Evolutionary conservation across 64 coral and sea anemone genomes (phyloP), one percentile per base, ranked within the genome.

Genomic region (Trachythela sp.): DNA sequence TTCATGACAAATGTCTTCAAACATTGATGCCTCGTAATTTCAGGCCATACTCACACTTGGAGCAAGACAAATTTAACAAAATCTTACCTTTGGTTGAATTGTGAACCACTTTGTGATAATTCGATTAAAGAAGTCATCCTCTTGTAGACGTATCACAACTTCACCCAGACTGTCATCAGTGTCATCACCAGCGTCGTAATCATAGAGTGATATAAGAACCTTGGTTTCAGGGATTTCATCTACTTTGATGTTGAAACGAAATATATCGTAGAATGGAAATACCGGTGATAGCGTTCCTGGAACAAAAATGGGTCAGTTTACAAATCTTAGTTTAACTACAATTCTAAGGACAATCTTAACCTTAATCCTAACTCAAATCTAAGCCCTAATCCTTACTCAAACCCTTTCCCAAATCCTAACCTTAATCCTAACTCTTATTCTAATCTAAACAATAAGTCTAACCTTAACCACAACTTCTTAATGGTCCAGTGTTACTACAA

Each of bases 91-190:
- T 34, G 89, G 91, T n/a, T 72, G 75, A 14, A 96, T 85, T 27
- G 86, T 38, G 31, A 93, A 96, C 94, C 92, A 93, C 14, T 33
- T 84, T 22, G 92, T 89, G 11, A 84, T 33, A 0, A 90, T 59
- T 56, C 48, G n/a, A 60, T 91, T 76, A 34, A 91, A 84, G 48
- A 93, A 86, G 42, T 93, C 70, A 24, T 52, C 88, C 9, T 32
- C 77, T 41, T 85, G 71, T 13, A 95, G 84, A 48, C 88, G 86
- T 54, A 95, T 90, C 9, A 85, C 39, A 37, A 77, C 58, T 39
- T 93, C 88, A 15, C 94, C 94, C 54, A 95, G 29, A 70, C 90
- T 93, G 48, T 95, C 94, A 90, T 95, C 94, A 13, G 87, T 85
- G 18, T 91, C 89, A 30, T 76, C 83, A 22, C 30, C 30, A 43